Evolutionary conservation across 2,888 invertebrate species (phyloP), one percentile per base, ranked within the genome.

Genomic region (Nomada ferruginata): DNA sequence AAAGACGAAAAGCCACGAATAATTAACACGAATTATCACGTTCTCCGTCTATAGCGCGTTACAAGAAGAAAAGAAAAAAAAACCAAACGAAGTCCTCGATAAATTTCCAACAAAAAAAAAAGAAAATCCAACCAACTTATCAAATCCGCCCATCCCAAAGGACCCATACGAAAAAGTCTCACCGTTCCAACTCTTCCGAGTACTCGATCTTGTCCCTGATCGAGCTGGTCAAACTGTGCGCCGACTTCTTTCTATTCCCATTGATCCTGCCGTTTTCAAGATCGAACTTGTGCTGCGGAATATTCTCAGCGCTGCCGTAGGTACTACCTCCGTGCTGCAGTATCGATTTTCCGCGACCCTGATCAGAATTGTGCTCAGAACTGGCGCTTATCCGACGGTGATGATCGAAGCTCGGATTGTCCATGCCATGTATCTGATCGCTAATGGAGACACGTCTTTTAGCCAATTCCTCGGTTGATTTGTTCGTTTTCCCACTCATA

Each of bases 201-300:
- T 93, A 93, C 79, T 93, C 93, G 86, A 93, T 92, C 85, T 93
- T 94, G 76, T 93, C 93, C 83, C 93, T 91, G 81, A 94, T 92
- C 52, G 93, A 93, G 81, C 93, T 94, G 61, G 93, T 91, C 69
- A 94, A 85, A 74, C 93, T 94, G 82, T 92, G 90, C 20, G 93
- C 92, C 36, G 93, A 93, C 80, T 92, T 93, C 84, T 94, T 93
- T 69, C 93, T 66, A 71, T 70, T 88, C 59, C 90, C 89, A 60
- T 90, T 91, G 79, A 90, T 87, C 81, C 90, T 84, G 53, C 92
- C 91, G 78, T 93, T 93, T 69, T 93, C 93, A 47, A 92, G 85
- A 77, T 93, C 93, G 80, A 91, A 91, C 75, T 92, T 93, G 85
- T 93, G 86, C 82, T 93, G 93, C 61, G 89, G 91, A 53, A 93